Percentiles rank a stretch among this genome's conserved stretches.
Conservation (phyloP, 2,888 invertebrate genomes). For the Entomobrya multifasciata region DNA sequence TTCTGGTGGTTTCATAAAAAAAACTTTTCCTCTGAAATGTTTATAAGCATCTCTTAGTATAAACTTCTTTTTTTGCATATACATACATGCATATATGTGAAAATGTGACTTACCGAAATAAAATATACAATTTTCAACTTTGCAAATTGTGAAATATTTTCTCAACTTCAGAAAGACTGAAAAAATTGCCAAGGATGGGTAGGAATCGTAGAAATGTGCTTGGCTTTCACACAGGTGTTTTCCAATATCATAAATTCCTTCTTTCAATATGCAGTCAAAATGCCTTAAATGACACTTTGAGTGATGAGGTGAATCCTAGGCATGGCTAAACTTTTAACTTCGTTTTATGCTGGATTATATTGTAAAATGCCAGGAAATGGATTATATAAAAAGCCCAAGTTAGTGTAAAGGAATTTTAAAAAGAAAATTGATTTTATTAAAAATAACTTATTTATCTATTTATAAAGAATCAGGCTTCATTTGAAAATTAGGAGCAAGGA, state of each 20-base stretch:
- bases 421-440: slow-evolving; percentile 8
- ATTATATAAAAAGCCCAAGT: too few species aligned
- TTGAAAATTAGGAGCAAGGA: too few species aligned
- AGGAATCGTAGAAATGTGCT: slow-evolving; percentile 33
- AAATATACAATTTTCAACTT: too few species aligned
- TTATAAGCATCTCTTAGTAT: too few species aligned
- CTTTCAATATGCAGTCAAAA: not conserved
- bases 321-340: slow-evolving; percentile 28
- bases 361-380: slow-evolving; percentile 22
- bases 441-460: not conserved
- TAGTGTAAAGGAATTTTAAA: slow-evolving; percentile 13
- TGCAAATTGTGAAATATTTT: too few species aligned
- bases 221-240: slow-evolving; percentile 52
- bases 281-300: not conserved
- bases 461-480: not conserved
- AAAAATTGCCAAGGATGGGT: slow-evolving; percentile 41
- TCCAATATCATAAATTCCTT: slow-evolving; percentile 39
- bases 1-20: too few species aligned
- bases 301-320: slow-evolving; percentile 38
- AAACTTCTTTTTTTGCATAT: too few species aligned
- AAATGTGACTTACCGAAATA: too few species aligned
- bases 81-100: too few species aligned
- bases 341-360: slow-evolving; percentile 8
- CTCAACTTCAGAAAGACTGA: not conserved
- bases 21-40: too few species aligned